A percentile compares a stretch with the other conserved stretches of the same genome.
These are phyloP conservation scores for Motacilla tschutschensis DNA, from an alignment of 2,113 vertebrate species.

Conservation along the genomic window DNA sequence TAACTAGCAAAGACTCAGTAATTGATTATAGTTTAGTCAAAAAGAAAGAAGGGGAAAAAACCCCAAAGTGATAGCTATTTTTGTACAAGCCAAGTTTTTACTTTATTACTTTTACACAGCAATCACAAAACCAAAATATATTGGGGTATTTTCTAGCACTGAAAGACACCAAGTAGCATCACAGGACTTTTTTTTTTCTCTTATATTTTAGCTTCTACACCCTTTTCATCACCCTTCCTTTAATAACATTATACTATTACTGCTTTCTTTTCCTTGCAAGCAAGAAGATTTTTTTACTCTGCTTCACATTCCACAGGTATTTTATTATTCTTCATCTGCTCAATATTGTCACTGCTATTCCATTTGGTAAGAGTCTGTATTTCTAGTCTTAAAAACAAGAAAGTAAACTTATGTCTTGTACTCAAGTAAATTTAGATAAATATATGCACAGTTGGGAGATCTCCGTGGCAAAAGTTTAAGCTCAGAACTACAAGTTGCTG, in stretches of 20 bases:
- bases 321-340: background rate
- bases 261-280: background rate
- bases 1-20: background rate
- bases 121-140: background rate
- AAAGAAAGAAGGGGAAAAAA: background rate
- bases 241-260: background rate
- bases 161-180: background rate
- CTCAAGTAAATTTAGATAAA: background rate
- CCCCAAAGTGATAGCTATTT: background rate
- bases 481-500: background rate
- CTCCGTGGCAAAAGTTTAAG: background rate
- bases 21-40: background rate
- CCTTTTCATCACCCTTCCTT: background rate
- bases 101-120: background rate
- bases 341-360: background rate
- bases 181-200: background rate
- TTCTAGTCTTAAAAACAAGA: background rate
- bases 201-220: background rate
- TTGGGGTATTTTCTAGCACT: background rate
- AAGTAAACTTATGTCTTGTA: accelerated
- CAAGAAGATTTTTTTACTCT: background rate
- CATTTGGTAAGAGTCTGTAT: background rate
- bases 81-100: background rate
- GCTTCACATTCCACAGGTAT: background rate
- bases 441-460: background rate